These are phyloP conservation scores for Actinernus sp. DNA, from an alignment of 92 coral and sea anemone species.

Conservation along the genomic window DNA sequence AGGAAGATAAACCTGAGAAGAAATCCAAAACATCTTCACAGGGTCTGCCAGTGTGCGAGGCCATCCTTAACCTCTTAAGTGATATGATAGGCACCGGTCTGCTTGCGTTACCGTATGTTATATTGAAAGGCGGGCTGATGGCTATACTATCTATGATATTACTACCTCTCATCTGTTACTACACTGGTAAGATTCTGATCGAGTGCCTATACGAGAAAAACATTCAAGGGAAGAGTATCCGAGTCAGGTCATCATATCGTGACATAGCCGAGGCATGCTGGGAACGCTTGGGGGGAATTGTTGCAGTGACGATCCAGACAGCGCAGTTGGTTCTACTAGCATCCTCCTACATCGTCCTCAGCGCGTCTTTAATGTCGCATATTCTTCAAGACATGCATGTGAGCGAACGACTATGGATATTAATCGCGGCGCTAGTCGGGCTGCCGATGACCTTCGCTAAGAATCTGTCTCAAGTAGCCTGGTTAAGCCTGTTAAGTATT, in stretches of 20 bases:
- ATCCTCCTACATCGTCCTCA: constrained; percentile 46
- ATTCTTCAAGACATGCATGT: constrained; percentile 14
- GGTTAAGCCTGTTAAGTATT: constrained; percentile 60
- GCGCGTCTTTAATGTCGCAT: constrained; percentile 46
- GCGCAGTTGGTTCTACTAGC: constrained; percentile 45
- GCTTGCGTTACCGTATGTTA: constrained; percentile 52
- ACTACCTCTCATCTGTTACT: constrained; percentile 36
- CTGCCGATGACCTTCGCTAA: constrained; percentile 47
- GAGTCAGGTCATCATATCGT: constrained; percentile 52
- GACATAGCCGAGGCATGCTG: constrained; percentile 60
- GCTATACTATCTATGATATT: constrained; percentile 24
- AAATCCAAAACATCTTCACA: not conserved
- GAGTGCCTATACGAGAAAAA: constrained; percentile 42
- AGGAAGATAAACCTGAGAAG: not conserved
- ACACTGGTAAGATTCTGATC: constrained; percentile 43
- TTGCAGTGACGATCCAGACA: constrained; percentile 33
- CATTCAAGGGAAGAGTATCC: constrained; percentile 21
- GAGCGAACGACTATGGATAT: constrained; percentile 49
- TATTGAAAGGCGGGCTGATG: constrained; percentile 42
- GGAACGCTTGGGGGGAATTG: constrained; percentile 52
- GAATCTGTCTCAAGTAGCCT: constrained; percentile 56
- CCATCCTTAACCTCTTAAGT: constrained; percentile 39
- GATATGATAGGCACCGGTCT: constrained; percentile 54
- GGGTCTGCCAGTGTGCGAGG: constrained; percentile 42
- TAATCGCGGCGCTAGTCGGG: constrained; percentile 45